Evolutionary conservation across 2,888 invertebrate genomes (phyloP).

Genomic region (Sceliomorpha sp.): DNA sequence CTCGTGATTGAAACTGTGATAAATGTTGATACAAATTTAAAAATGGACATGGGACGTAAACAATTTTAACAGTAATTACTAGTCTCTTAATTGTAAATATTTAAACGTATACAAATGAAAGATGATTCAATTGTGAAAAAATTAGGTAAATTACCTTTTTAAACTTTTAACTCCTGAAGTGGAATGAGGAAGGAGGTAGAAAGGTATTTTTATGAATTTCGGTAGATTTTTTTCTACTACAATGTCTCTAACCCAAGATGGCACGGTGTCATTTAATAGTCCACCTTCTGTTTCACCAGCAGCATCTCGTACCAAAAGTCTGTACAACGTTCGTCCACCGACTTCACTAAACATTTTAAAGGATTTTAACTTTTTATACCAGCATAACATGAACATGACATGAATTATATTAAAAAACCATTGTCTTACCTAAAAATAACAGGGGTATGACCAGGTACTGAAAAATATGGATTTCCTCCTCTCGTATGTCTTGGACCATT

Average conservation of each 20-base stretch:
- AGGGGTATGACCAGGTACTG: conserved; percentile 96
- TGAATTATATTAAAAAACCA: conserved; percentile 7
- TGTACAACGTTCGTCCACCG: conserved; percentile 95
- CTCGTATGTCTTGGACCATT: conserved; percentile 73
- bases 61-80: too few relatives aligned
- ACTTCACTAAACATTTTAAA: conserved; percentile 88
- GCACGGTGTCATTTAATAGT: conserved; percentile 95
- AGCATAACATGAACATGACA: too few relatives aligned
- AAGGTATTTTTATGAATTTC: conserved; percentile 97
- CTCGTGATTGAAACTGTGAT: too few relatives aligned
- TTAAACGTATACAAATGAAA: too few relatives aligned
- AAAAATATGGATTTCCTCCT: conserved; percentile 86
- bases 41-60: too few relatives aligned
- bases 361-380: too few relatives aligned
- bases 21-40: too few relatives aligned
- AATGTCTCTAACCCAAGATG: conserved; percentile 97
- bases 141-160: conserved; percentile 86
- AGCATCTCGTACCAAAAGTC: conserved; percentile 93
- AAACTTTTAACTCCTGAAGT: conserved; percentile 84
- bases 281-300: conserved; percentile 96
- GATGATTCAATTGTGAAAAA: too few relatives aligned
- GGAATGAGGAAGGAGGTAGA: conserved; percentile 97
- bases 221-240: conserved; percentile 96
- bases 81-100: too few relatives aligned
- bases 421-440: conserved; percentile 91